These are phyloP conservation scores for Gymnodraco acuticeps DNA, from an alignment of 2,797 vertebrate genomes.

Conservation along the genomic window DNA sequence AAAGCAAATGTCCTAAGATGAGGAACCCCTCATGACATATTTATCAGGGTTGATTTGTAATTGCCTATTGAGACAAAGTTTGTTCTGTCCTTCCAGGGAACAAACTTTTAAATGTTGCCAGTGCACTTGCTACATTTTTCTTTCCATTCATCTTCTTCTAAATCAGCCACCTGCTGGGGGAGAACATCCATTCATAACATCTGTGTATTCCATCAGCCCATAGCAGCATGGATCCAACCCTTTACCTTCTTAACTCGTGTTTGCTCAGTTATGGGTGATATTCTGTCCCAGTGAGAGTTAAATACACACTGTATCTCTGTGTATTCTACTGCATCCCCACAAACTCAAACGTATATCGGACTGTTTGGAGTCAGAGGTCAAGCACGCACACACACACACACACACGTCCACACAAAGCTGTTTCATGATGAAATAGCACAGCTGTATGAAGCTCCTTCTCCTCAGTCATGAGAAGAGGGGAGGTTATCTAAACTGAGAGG, in stretches of 20 bases:
- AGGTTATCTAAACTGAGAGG: slow-evolving; percentile 39
- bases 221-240: slow-evolving; percentile 6
- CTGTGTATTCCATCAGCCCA: slow-evolving; percentile 35
- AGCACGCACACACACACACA: slow-evolving; percentile 4
- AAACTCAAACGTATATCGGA: background rate
- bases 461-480: slow-evolving; percentile 9
- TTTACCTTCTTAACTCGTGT: slow-evolving; percentile 38
- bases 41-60: too few species aligned
- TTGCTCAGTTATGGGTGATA: slow-evolving; percentile 32
- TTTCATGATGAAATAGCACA: slow-evolving; percentile 38
- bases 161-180: background rate
- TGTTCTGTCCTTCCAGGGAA: background rate
- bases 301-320: slow-evolving; percentile 6
- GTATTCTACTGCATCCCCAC: slow-evolving; percentile 18
- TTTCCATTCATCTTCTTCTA: background rate
- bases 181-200: slow-evolving; percentile 39
- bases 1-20: too few species aligned
- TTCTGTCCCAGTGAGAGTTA: slow-evolving; percentile 42
- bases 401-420: background rate
- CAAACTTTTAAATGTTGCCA: background rate
- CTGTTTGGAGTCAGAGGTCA: slow-evolving; percentile 31
- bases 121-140: background rate
- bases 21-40: too few species aligned
- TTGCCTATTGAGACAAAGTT: too few species aligned
- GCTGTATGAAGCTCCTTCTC: slow-evolving; percentile 50